Evolutionary conservation across 2,888 invertebrate genomes (phyloP), one percentile per base, ranked within the genome.

Genomic region (Rosalia funebris): DNA sequence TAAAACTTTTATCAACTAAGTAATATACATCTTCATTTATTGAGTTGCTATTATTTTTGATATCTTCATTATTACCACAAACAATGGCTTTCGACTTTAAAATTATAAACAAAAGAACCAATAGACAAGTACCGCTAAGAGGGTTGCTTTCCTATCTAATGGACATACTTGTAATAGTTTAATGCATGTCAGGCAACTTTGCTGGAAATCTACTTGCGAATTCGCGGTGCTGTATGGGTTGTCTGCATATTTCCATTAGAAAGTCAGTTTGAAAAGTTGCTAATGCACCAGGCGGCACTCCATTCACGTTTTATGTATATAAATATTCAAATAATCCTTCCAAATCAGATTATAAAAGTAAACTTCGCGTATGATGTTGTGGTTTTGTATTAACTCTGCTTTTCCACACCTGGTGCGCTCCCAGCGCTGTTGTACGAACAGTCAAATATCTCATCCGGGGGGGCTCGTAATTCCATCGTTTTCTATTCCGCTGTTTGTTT

Each of bases 241-340:
- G 55, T 61, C 64, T 70, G 71, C 68, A 73, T 71, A 74, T 73
- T 77, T 76, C 75, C 76, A 77, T 77, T 74, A 75, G 70, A 68
- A 71, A 76, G 75, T 76, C 77, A 73, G 75, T 77, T 77, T 72
- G 72, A 75, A 72, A 77, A 77, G 76, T 69, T 76, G 77, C 72
- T 79, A 79, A 79, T 79, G 79, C 77, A 79, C 67, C 73, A 77
- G 75, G 77, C 78, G 78, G 74, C 69, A 65, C 65, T 67, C 71
- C 66, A 65, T 73, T 73, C 72, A 71, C 75, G 73, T 78, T 78
- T 79, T 79, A 79, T 80, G 78, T 75, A 77, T 79, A 79, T 81
- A 80, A 81, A 81, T 81, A 81, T 81, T 81, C 80, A 80, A 79
- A 79, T 79, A 80, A 81, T 79, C 79, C 77, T 64, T 67, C 70